phyloP scores from a whole-genome alignment of 2,888 invertebrate genomes.

The Scelioninae gen. 2 region DNA sequence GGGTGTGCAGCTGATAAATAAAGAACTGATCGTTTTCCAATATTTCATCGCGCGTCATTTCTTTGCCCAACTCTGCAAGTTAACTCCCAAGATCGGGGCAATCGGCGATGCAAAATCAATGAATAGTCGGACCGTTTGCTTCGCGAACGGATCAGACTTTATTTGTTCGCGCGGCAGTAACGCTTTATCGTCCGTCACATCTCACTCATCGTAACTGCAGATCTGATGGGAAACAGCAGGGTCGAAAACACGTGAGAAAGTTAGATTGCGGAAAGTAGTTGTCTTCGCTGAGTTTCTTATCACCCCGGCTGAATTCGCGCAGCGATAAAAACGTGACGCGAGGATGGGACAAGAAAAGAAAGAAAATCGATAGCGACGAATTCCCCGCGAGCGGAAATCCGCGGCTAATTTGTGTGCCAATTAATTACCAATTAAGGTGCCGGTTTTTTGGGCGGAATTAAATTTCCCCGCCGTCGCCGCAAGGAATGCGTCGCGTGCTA shows the following conservation, averaged over 20 bases:
- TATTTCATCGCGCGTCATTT: slow-evolving; percentile 46
- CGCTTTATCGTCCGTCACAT: slow-evolving; percentile 48
- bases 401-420: slow-evolving; percentile 74
- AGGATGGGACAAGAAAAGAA: slow-evolving; percentile 28
- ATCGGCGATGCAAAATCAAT: slow-evolving; percentile 64
- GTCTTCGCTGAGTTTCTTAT: slow-evolving; percentile 66
- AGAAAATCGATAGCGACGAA: slow-evolving; percentile 19
- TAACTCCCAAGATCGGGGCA: slow-evolving; percentile 58
- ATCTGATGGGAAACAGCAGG: slow-evolving; percentile 24
- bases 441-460: slow-evolving; percentile 72
- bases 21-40: slow-evolving; percentile 53
- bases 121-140: slow-evolving; percentile 60
- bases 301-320: slow-evolving; percentile 54
- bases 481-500: slow-evolving; percentile 51
- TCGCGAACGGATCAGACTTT: slow-evolving; percentile 29
- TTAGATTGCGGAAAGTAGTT: slow-evolving; percentile 73
- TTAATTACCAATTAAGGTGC: slow-evolving; percentile 74
- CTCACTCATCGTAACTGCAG: slow-evolving; percentile 36
- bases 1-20: slow-evolving; percentile 26
- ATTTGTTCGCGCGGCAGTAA: slow-evolving; percentile 45
- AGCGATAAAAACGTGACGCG: slow-evolving; percentile 36
- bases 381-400: slow-evolving; percentile 58
- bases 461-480: slow-evolving; percentile 65
- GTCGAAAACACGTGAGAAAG: slow-evolving; percentile 66
- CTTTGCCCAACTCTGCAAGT: slow-evolving; percentile 61